phyloP scores from a whole-genome alignment of 2,113 vertebrate genomes.

The Epinephelus lanceolatus region DNA sequence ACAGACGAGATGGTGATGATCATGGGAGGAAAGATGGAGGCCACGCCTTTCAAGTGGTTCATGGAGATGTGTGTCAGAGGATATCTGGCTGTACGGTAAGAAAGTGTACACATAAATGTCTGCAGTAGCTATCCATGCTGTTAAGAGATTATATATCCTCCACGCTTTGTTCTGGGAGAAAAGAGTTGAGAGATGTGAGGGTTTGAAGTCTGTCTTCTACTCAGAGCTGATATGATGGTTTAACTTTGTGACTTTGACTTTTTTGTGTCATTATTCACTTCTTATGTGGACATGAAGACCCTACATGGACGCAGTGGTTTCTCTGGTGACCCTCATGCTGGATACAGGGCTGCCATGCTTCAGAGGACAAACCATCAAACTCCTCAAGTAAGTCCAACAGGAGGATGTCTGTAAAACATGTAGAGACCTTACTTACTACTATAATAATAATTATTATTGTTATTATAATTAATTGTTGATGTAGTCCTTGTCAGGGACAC shows the following conservation, averaged over 20 bases:
- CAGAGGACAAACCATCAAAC: slow-evolving; percentile 98
- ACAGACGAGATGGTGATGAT: slow-evolving; percentile 99
- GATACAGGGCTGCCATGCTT: slow-evolving; percentile 98
- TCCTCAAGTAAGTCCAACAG: slow-evolving; percentile 90
- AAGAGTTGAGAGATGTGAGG: too few species aligned
- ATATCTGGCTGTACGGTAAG: slow-evolving; percentile 96
- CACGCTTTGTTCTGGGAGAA: neutral
- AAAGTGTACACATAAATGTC: neutral
- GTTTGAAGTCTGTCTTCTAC: too few species aligned
- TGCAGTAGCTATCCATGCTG: too few species aligned
- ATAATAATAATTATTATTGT: too few species aligned
- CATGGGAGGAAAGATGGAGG: slow-evolving; percentile 99
- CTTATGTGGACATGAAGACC: slow-evolving; percentile 83
- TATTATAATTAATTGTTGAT: too few species aligned
- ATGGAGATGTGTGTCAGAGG: slow-evolving; percentile 99
- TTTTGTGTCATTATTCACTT: neutral
- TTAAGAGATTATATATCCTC: neutral
- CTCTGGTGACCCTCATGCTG: slow-evolving; percentile 93
- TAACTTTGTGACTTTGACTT: too few species aligned
- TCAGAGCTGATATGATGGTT: too few species aligned
- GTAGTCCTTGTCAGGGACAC: too few species aligned
- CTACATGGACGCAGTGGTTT: slow-evolving; percentile 98
- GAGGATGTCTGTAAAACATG: neutral
- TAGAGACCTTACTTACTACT: too few species aligned
- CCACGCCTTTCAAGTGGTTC: slow-evolving; percentile 99